These are phyloP conservation scores for Leucoma salicis DNA, from an alignment of 2,888 invertebrate species.

Conservation along the genomic window DNA sequence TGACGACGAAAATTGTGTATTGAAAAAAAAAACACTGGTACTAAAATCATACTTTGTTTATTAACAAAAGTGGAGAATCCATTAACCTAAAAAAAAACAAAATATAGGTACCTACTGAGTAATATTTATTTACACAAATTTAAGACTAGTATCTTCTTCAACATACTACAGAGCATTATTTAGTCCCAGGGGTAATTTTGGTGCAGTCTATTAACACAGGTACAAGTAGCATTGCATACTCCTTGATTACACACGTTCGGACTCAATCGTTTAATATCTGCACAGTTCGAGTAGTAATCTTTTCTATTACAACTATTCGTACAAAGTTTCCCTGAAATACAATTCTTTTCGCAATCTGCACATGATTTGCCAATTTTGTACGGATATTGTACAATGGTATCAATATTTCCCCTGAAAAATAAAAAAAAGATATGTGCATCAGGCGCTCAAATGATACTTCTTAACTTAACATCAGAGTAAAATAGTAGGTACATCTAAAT, in stretches of 20 bases:
- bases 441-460: no score
- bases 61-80: no score
- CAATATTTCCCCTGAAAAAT: constrained; percentile 85
- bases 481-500: no score
- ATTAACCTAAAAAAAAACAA: no score
- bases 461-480: no score
- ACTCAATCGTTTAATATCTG: constrained; percentile 74
- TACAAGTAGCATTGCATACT: constrained; percentile 88
- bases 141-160: not conserved
- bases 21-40: no score
- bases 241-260: constrained; percentile 67
- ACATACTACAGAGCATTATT: not conserved
- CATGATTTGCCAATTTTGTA: constrained; percentile 86
- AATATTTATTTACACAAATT: not conserved
- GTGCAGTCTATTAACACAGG: constrained; percentile 81
- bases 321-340: constrained; percentile 85
- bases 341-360: constrained; percentile 84
- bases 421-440: no score
- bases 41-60: no score
- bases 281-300: constrained; percentile 88
- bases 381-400: constrained; percentile 83
- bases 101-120: no score
- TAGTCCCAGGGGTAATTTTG: constrained; percentile 49
- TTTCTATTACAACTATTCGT: constrained; percentile 86
- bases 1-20: no score